Conservation (phyloP, 2,113 vertebrate genomes). For the Saccopteryx bilineata region DNA sequence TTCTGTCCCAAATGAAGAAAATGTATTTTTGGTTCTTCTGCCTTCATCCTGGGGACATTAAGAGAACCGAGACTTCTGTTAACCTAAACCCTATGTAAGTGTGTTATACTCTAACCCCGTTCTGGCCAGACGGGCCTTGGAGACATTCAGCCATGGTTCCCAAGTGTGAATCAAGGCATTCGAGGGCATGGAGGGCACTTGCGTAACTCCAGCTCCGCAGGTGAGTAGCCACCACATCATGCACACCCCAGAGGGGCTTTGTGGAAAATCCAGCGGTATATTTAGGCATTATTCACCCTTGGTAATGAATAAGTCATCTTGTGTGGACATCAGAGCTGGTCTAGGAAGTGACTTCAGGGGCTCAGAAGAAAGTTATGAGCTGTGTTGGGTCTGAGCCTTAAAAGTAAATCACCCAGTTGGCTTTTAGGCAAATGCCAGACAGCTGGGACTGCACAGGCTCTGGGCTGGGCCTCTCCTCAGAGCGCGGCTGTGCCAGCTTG, state of each 20-base stretch:
- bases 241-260: not conserved
- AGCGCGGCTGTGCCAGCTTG: rapidly evolving
- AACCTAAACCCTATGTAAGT: not conserved
- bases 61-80: rapidly evolving
- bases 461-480: not conserved
- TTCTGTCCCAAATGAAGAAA: not conserved
- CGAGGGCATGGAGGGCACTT: rapidly evolving
- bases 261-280: not conserved
- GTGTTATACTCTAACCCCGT: rapidly evolving
- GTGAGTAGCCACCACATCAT: not conserved
- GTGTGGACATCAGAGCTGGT: not conserved
- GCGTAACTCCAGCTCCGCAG: not conserved
- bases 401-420: not conserved
- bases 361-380: conserved; percentile 52
- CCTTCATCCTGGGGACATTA: not conserved
- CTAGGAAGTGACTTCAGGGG: not conserved
- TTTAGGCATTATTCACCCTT: conserved; percentile 57
- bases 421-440: not conserved
- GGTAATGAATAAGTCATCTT: conserved; percentile 62
- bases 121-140: not conserved
- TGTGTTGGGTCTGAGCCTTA: not conserved
- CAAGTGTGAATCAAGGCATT: conserved; percentile 33
- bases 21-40: not conserved
- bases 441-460: not conserved
- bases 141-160: not conserved